A percentile compares a stretch with the other conserved stretches of the same genome.
Conservation (phyloP, 2,888 invertebrate genomes). For the Coremacera marginata region DNA sequence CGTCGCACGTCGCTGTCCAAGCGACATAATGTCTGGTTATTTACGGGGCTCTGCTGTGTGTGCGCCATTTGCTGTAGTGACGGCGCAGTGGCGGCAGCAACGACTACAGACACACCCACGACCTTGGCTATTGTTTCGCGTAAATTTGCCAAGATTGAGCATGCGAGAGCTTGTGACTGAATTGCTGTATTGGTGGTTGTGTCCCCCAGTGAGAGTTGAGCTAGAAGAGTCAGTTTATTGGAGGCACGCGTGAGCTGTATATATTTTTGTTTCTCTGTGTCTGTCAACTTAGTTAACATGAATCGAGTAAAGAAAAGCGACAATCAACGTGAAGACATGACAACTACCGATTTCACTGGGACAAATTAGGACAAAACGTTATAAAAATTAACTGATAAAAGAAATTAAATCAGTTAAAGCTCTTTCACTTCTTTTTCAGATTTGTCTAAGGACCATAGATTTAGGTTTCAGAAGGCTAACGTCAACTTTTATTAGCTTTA, state of each 20-base stretch:
- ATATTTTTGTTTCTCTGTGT: neutral
- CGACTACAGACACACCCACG: slow-evolving; percentile 29
- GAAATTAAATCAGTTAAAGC: no score
- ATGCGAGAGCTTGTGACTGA: neutral
- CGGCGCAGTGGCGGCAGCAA: neutral
- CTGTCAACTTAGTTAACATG: neutral
- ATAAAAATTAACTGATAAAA: no score
- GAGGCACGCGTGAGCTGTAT: slow-evolving; percentile 7
- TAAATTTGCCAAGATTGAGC: slow-evolving; percentile 8
- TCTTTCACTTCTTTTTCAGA: no score
- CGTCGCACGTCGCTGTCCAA: slow-evolving; percentile 21
- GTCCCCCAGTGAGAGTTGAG: no score
- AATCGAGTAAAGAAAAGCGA: neutral
- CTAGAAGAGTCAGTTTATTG: neutral
- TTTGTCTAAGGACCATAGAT: no score
- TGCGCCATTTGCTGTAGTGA: neutral
- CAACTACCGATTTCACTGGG: neutral
- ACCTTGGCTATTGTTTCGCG: slow-evolving; percentile 29
- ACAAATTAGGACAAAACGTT: neutral
- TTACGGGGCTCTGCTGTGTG: slow-evolving; percentile 3
- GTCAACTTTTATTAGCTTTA: no score
- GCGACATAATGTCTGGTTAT: slow-evolving; percentile 35
- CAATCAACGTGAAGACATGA: neutral
- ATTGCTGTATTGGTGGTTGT: no score
- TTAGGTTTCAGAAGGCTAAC: no score